These are phyloP conservation scores for Hemicentrotus pulcherrimus DNA, from an alignment of 35 echinoderm and acorn worm genomes.

Conservation along the genomic window DNA sequence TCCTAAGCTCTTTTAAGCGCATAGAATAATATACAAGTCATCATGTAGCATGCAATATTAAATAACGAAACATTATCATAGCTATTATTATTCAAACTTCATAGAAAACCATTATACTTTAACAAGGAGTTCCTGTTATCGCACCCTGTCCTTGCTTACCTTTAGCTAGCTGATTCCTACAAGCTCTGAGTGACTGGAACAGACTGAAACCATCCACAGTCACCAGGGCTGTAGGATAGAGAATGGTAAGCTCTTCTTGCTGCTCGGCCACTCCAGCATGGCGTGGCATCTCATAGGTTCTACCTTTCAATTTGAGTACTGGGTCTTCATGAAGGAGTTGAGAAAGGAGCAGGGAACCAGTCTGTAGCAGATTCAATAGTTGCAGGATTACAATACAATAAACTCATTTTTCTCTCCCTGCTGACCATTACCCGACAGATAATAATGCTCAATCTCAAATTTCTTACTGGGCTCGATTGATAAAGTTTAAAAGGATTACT, in stretches of 20 bases:
- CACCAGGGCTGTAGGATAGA: slow-evolving; percentile 84
- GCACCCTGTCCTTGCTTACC: slow-evolving; percentile 32
- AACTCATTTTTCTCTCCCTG: not conserved
- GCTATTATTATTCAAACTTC: no score
- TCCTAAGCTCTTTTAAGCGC: no score
- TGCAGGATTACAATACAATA: not conserved
- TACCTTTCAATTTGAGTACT: slow-evolving; percentile 87
- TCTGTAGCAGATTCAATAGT: slow-evolving; percentile 43
- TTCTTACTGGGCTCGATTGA: no score
- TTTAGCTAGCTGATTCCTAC: slow-evolving; percentile 94
- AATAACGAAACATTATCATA: no score
- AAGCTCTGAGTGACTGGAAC: slow-evolving; percentile 90
- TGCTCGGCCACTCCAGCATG: slow-evolving; percentile 86
- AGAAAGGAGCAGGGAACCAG: slow-evolving; percentile 82
- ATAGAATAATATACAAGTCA: no score
- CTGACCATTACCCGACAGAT: no score
- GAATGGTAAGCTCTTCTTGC: slow-evolving; percentile 90
- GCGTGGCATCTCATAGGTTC: slow-evolving; percentile 83
- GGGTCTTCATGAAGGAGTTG: slow-evolving; percentile 96
- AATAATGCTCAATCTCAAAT: no score
- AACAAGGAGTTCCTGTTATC: not conserved
- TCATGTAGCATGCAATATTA: no score
- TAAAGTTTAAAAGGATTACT: no score
- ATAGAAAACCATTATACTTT: no score
- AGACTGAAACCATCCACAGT: slow-evolving; percentile 95